Conservation (phyloP, 2,113 vertebrate species). For the Phalacrocorax aristotelis region DNA sequence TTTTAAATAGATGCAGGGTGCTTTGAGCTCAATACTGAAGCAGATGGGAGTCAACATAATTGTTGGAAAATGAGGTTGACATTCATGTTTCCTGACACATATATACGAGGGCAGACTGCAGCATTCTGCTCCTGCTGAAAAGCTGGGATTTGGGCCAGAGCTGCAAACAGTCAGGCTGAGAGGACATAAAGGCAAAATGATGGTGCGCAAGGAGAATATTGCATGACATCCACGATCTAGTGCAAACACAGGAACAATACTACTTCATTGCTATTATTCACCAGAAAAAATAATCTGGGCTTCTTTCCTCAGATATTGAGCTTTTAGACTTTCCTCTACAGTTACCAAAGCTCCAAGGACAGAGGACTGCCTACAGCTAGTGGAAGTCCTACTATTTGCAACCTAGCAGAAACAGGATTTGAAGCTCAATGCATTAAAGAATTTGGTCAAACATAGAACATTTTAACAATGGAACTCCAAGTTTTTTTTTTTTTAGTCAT, state of each 20-base stretch:
- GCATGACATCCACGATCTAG: accelerated
- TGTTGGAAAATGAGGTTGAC: background rate
- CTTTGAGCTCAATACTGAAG: background rate
- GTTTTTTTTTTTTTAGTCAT: background rate
- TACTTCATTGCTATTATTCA: background rate
- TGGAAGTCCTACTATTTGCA: background rate
- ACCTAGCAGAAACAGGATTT: background rate
- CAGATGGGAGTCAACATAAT: background rate
- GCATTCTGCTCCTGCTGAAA: background rate
- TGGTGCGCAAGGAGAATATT: background rate
- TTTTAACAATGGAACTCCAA: background rate
- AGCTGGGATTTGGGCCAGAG: slow-evolving; percentile 19
- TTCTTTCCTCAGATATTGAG: background rate
- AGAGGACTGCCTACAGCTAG: background rate
- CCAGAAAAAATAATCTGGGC: background rate
- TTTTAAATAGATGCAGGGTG: background rate
- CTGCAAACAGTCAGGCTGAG: background rate
- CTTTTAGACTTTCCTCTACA: background rate
- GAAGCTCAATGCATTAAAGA: background rate
- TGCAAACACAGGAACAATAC: background rate
- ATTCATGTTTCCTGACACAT: background rate
- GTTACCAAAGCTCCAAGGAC: background rate
- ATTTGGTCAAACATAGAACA: background rate
- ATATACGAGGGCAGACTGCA: background rate
- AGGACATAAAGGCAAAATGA: background rate